phyloP scores from a whole-genome alignment of 1,140 invertebrate genomes.

The Cyclargus thomasi region DNA sequence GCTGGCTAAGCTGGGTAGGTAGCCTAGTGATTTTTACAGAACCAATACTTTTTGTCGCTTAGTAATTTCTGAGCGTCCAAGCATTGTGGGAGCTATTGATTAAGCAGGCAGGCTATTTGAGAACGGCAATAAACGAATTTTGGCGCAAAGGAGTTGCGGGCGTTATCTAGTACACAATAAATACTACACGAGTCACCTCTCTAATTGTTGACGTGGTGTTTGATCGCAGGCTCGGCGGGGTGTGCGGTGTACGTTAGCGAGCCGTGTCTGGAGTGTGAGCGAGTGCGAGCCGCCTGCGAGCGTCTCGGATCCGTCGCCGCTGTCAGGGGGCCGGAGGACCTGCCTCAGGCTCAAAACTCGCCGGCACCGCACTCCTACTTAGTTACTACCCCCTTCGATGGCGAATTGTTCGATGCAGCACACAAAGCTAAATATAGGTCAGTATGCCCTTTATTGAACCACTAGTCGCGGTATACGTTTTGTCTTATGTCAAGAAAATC shows the following conservation, averaged over 20 bases:
- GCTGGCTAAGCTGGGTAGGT: too few relatives aligned
- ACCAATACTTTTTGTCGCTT: too few relatives aligned
- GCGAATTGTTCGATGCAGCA: conserved; percentile 63
- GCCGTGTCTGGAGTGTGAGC: conserved; percentile 62
- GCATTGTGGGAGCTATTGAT: too few relatives aligned
- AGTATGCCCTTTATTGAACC: conserved; percentile 25
- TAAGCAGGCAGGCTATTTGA: too few relatives aligned
- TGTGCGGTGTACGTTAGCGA: conserved; percentile 58
- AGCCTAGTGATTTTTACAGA: too few relatives aligned
- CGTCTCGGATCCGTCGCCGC: conserved; percentile 54
- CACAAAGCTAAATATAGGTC: conserved; percentile 67
- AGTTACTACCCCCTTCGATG: conserved; percentile 55
- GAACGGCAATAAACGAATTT: too few relatives aligned
- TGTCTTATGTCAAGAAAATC: too few relatives aligned
- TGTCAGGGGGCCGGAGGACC: conserved; percentile 43
- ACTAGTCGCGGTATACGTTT: too few relatives aligned
- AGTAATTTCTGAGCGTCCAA: too few relatives aligned
- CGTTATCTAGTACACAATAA: too few relatives aligned
- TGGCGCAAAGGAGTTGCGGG: too few relatives aligned
- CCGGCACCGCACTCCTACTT: conserved; percentile 56
- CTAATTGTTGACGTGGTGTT: neutral
- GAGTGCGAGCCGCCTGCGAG: conserved; percentile 61
- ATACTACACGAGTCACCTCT: too few relatives aligned
- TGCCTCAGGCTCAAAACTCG: conserved; percentile 49
- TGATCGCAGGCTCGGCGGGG: conserved; percentile 49